Conservation (phyloP, 2,888 invertebrate species). For the Eremobia ochroleuca region DNA sequence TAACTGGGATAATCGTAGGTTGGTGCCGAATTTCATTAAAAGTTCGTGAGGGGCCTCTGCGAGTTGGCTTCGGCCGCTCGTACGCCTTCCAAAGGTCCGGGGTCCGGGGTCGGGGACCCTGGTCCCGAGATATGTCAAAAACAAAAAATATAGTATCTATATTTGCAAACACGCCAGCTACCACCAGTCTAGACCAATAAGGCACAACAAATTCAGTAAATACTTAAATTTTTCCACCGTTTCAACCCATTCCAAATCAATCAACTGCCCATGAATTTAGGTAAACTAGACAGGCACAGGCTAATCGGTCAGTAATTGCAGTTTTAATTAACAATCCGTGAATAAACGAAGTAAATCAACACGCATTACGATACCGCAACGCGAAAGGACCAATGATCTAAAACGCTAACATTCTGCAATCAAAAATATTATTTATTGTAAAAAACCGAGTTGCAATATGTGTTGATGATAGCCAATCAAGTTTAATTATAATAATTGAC, state of each 20-base stretch:
- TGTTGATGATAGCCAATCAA: slow-evolving; percentile 73
- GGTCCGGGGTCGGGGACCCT: no score
- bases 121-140: no score
- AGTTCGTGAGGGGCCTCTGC: no score
- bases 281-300: slow-evolving; percentile 43
- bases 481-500: slow-evolving; percentile 76
- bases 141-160: no score
- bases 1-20: no score
- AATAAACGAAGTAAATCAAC: slow-evolving; percentile 58
- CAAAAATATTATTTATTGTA: slow-evolving; percentile 47
- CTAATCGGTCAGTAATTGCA: slow-evolving; percentile 53
- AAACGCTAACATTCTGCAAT: slow-evolving; percentile 64
- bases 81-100: no score
- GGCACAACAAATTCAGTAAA: slow-evolving; percentile 45
- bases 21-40: no score
- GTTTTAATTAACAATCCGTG: slow-evolving; percentile 67
- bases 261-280: slow-evolving; percentile 36
- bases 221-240: slow-evolving; percentile 15
- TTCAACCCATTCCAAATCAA: slow-evolving; percentile 37
- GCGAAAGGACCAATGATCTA: slow-evolving; percentile 55
- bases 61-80: no score
- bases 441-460: slow-evolving; percentile 67
- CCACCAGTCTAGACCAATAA: slow-evolving; percentile 6
- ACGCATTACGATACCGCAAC: slow-evolving; percentile 57
- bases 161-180: not conserved